Evolutionary conservation across 2,113 vertebrate species (phyloP).

Genomic region (Misgurnus anguillicaudatus): DNA sequence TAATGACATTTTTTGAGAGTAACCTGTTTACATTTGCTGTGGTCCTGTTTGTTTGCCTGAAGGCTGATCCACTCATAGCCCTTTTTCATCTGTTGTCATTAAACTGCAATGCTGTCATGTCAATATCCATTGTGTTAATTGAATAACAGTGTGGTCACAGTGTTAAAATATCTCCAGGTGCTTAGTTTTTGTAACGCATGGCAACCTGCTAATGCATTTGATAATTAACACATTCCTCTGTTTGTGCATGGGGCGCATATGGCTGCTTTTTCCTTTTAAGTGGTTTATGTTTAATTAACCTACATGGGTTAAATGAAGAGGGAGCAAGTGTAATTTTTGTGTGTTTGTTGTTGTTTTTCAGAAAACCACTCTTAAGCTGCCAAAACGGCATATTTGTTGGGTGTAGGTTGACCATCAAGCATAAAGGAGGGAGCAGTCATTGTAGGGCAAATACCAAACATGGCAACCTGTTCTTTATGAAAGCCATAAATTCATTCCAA

Average conservation of each 20-base stretch:
- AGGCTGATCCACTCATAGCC: neutral
- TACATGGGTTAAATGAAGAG: conserved; percentile 59
- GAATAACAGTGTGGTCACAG: conserved; percentile 41
- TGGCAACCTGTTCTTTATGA: conserved; percentile 50
- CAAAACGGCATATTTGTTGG: conserved; percentile 62
- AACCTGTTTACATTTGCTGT: neutral
- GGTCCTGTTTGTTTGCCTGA: neutral
- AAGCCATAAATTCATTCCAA: conserved; percentile 40
- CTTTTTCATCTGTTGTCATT: neutral
- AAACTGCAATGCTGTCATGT: neutral
- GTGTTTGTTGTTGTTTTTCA: conserved; percentile 54
- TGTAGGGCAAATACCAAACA: conserved; percentile 47
- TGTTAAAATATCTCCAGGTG: conserved; percentile 49
- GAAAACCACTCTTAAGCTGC: conserved; percentile 56
- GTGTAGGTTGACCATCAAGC: conserved; percentile 47
- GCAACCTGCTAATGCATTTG: conserved; percentile 59
- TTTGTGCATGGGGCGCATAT: conserved; percentile 57
- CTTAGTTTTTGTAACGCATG: conserved; percentile 43
- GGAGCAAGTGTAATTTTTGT: conserved; percentile 43
- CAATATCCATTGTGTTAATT: conserved; percentile 9
- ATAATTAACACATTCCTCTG: conserved; percentile 64
- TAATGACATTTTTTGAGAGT: neutral
- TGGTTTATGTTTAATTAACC: conserved; percentile 73
- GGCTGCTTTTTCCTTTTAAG: conserved; percentile 59
- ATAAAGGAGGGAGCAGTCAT: conserved; percentile 52